These are phyloP conservation scores for Aselliscus stoliczkanus DNA, from an alignment of 2,797 vertebrate genomes.

Conservation along the genomic window DNA sequence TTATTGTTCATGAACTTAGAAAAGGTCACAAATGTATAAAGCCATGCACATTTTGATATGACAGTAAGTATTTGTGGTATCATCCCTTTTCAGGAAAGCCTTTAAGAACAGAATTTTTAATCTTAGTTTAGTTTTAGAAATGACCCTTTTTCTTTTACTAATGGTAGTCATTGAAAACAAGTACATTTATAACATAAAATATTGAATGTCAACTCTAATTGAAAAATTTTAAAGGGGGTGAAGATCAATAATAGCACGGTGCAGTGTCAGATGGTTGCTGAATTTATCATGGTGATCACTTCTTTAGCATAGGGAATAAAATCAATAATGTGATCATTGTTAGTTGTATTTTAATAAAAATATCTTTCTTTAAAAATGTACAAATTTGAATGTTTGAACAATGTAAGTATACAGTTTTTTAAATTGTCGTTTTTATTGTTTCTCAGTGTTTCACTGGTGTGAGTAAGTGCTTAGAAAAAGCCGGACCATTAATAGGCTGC, in stretches of 20 bases:
- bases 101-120: slow-evolving; percentile 17
- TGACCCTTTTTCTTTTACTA: neutral
- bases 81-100: neutral
- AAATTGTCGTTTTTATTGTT: neutral
- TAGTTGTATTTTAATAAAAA: too few relatives aligned
- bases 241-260: too few relatives aligned
- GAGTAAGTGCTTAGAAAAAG: neutral
- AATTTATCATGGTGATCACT: too few relatives aligned
- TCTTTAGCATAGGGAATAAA: too few relatives aligned
- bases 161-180: neutral
- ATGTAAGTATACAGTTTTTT: neutral
- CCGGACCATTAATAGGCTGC: neutral
- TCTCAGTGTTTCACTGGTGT: neutral
- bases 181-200: neutral
- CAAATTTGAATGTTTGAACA: neutral
- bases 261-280: too few relatives aligned
- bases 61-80: neutral
- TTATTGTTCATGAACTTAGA: neutral
- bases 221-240: too few relatives aligned
- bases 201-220: too few relatives aligned
- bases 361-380: neutral
- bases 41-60: neutral
- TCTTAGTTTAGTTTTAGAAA: neutral
- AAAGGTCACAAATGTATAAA: neutral
- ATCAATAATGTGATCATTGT: too few relatives aligned